Base-by-base conservation (phyloP, 2,888 invertebrate genomes). In the Cataglyphis livida region DNA sequence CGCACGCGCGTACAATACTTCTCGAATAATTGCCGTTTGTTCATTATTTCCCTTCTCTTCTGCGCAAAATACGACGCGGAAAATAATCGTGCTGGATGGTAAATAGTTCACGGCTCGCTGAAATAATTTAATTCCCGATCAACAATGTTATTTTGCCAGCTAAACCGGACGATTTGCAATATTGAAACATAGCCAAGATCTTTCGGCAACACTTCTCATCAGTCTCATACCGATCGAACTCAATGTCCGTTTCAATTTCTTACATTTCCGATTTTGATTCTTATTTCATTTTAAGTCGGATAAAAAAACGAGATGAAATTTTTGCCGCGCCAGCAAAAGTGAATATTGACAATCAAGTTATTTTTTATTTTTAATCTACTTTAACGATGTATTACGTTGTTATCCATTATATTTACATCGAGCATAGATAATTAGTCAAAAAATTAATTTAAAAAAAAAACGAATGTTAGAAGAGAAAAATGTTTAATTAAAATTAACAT, bases 41-140 rank as follows among this genome's bases (percentile, higher is more conserved):
- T 82, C 44, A 66, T 66, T 74, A 54, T 61, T 54, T 51, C 35
- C 44, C 54, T 81, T 44, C 44, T 70, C 51, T n/a, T n/a, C 18
- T 12, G 48, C 28, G 70, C 44, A 38, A 21, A 65, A 54, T 65
- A 62, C 28, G 12, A 5, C 28, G 54, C 21, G 66, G 25, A 78
- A 84, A 76, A 73, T 62, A 64, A 28, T 57, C 5, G n/a, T 48
- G 54, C 10, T 21, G 32, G 41, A 32, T 57, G 38, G 65, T 82
- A 73, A 84, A 84, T 84, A 66, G 12, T 65, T 59, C 25, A 41
- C 65, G 65, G 61, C 68, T 21, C 66, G 38, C 4, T 28, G 61
- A 51, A 54, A 70, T 82, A 85, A 85, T 85, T 85, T 83, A 64
- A 79, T 76, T 84, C 66, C 48, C 74, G 59, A 71, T 86, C 74